Evolutionary conservation across 2,797 vertebrate genomes (phyloP).

Genomic region (Myoxocephalus aenaeus): DNA sequence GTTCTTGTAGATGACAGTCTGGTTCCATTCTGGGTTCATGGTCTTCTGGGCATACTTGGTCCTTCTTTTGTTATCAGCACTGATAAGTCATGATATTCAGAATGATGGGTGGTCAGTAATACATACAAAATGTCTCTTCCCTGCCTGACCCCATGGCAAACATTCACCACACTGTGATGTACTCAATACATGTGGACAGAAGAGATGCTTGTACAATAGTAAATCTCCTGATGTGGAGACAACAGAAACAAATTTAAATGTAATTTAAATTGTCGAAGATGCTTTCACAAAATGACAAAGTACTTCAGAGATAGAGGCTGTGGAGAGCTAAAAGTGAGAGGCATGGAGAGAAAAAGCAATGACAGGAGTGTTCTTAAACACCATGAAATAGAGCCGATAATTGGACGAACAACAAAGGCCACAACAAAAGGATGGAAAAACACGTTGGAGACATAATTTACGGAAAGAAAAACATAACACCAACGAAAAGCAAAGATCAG

Average conservation of each 20-base stretch:
- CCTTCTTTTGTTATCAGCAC: slow-evolving; percentile 96
- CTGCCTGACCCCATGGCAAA: slow-evolving; percentile 37
- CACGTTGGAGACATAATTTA: slow-evolving; percentile 56
- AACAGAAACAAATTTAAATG: slow-evolving; percentile 36
- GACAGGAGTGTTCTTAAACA: slow-evolving; percentile 54
- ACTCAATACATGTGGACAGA: slow-evolving; percentile 44
- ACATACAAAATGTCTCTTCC: not conserved
- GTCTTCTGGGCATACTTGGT: slow-evolving; percentile 97
- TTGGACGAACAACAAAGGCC: slow-evolving; percentile 72
- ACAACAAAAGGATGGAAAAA: slow-evolving; percentile 74
- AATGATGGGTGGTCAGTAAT: slow-evolving; percentile 43
- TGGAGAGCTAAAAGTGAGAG: slow-evolving; percentile 52
- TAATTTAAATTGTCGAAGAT: slow-evolving; percentile 25
- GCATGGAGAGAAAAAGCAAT: slow-evolving; percentile 61
- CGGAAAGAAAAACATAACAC: slow-evolving; percentile 64
- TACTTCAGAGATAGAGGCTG: slow-evolving; percentile 40
- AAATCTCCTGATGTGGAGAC: slow-evolving; percentile 28
- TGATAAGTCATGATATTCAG: slow-evolving; percentile 77
- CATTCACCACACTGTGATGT: slow-evolving; percentile 49
- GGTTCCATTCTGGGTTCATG: slow-evolving; percentile 99
- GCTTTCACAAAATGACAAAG: slow-evolving; percentile 48
- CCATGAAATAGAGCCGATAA: slow-evolving; percentile 56
- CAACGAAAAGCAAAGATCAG: slow-evolving; percentile 81
- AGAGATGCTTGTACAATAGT: slow-evolving; percentile 55
- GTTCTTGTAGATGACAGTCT: slow-evolving; percentile 99